Conservation (phyloP, 2,797 vertebrate genomes). For the Antrozous pallidus region DNA sequence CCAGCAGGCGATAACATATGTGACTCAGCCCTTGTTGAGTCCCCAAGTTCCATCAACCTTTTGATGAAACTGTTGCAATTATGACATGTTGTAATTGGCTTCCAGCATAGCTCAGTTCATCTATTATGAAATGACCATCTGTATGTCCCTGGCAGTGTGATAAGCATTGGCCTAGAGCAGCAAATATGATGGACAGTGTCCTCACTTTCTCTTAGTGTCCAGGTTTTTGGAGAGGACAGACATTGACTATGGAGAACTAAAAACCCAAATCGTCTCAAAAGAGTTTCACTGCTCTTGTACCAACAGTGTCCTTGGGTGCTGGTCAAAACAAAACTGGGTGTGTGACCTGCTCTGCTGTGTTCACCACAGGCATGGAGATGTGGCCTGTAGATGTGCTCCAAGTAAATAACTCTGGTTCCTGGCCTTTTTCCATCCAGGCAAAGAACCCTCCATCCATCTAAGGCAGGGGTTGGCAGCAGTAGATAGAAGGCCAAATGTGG, state of each 20-base stretch:
- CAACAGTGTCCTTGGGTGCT: neutral
- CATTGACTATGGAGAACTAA: neutral
- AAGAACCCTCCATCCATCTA: neutral
- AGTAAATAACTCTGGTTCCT: neutral
- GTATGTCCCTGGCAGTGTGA: no score
- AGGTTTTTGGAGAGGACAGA: neutral
- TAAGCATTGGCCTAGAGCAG: neutral
- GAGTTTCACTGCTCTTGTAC: neutral
- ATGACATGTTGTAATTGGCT: no score
- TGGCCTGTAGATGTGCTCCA: neutral
- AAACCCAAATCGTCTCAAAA: neutral
- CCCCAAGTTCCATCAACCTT: no score
- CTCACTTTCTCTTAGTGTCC: neutral
- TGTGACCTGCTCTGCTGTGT: neutral
- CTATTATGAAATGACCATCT: neutral
- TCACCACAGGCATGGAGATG: neutral
- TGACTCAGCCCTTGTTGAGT: no score
- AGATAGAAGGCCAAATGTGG: neutral
- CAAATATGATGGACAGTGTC: neutral
- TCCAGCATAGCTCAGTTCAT: neutral
- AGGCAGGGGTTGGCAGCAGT: neutral
- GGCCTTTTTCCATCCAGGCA: neutral
- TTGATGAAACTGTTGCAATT: no score
- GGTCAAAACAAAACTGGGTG: constrained; percentile 41
- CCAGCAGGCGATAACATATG: no score